These are phyloP conservation scores for Turnix velox DNA, from an alignment of 2,113 vertebrate genomes.

Conservation along the genomic window DNA sequence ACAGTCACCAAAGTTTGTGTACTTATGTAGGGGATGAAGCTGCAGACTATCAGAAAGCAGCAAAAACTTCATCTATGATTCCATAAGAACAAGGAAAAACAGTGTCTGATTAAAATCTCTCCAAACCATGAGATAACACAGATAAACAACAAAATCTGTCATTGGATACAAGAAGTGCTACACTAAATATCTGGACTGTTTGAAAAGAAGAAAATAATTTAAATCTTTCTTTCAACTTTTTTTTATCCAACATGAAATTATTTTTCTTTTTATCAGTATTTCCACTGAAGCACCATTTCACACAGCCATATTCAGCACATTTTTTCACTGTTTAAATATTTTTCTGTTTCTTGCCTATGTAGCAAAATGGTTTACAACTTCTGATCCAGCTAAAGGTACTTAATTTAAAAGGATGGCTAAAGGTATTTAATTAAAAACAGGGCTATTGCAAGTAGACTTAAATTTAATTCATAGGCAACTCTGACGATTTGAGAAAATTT, in stretches of 20 bases:
- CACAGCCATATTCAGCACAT: neutral
- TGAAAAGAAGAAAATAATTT: neutral
- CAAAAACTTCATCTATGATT: neutral
- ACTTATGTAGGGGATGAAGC: rapidly evolving
- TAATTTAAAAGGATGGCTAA: neutral
- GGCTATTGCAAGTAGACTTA: neutral
- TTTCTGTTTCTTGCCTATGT: neutral
- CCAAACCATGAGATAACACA: neutral
- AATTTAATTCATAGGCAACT: neutral
- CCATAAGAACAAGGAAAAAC: neutral
- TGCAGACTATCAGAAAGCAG: neutral
- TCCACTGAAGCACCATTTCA: neutral
- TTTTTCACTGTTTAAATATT: neutral
- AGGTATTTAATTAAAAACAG: neutral
- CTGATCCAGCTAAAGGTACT: neutral
- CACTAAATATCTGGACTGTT: neutral
- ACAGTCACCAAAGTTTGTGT: neutral
- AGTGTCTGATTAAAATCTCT: neutral
- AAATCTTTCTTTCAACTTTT: neutral
- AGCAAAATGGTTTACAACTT: neutral
- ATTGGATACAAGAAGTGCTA: neutral
- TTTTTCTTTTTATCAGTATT: neutral
- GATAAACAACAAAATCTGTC: neutral
- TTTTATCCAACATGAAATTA: neutral
- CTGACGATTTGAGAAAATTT: neutral